These are phyloP conservation scores for Macrostomum cliftonense DNA, from an alignment of 2,888 invertebrate species.

Conservation along the genomic window DNA sequence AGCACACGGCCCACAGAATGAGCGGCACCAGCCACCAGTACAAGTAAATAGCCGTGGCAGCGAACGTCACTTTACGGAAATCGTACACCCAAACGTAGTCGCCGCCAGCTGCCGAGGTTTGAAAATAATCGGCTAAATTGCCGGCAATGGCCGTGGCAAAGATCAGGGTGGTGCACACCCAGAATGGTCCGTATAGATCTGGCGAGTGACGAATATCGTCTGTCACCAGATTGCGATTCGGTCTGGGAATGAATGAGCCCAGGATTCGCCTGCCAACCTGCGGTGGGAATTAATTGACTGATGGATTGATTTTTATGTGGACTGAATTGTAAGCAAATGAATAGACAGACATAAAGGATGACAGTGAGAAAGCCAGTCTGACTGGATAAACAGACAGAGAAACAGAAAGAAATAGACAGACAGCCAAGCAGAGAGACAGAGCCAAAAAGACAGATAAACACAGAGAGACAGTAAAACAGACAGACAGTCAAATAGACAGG, in stretches of 20 bases:
- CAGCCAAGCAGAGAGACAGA: too few relatives aligned
- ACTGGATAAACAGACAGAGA: too few relatives aligned
- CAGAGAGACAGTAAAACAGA: too few relatives aligned
- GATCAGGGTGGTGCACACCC: constrained; percentile 79
- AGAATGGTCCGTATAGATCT: constrained; percentile 52
- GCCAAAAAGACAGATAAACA: too few relatives aligned
- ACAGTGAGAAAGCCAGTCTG: too few relatives aligned
- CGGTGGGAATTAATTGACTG: background rate
- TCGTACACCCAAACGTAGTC: constrained; percentile 67
- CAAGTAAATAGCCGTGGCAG: constrained; percentile 66
- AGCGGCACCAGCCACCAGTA: constrained; percentile 72
- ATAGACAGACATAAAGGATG: too few relatives aligned
- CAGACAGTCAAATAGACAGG: too few relatives aligned
- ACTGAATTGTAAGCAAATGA: too few relatives aligned
- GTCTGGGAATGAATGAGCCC: background rate
- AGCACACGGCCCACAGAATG: constrained; percentile 61
- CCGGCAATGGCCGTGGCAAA: constrained; percentile 82
- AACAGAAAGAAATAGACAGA: too few relatives aligned
- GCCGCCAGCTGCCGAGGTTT: constrained; percentile 45
- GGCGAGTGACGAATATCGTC: constrained; percentile 8
- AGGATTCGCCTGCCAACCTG: background rate
- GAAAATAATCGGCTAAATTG: constrained; percentile 73
- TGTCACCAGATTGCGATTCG: background rate
- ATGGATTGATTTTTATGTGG: constrained; percentile 34
- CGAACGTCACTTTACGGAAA: constrained; percentile 72